Base-by-base conservation (phyloP, 64 coral and sea anemone species). In the Platygyra sinensis region DNA sequence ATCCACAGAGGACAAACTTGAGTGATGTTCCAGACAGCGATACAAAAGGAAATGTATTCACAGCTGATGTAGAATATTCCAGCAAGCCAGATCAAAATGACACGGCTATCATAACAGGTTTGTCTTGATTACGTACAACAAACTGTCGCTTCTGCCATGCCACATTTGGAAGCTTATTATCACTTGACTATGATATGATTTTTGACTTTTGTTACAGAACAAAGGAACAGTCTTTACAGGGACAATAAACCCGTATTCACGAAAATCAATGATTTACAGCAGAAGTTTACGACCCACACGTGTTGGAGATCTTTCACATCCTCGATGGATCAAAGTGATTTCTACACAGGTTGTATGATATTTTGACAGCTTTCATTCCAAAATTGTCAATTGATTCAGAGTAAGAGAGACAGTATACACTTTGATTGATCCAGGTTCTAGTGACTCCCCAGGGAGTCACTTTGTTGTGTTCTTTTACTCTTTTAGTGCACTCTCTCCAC, bases 1-100 rank as follows among this genome's bases (percentile, higher is more conserved):
- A 22, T 67, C 13, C 27, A 30, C 62, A 92, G 90, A 75, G 84
- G 38, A 92, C 82, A 17, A 76, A 87, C 42, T 76, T 92, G n/a
- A 78, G 60, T 13, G 61, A 36, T 12, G 90, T 83, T 49, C 46
- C 74, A 30, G 83, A 57, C 46, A 76, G 30, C 9, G 81, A 78
- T 32, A 76, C 52, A 16, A 64, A 86, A 29, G 74, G 83, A 32
- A 78, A 79, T 42, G 72, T 87, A 17, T 92, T 92, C n/a, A 13
- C 7, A 29, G 3, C 81, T 15, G 63, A 51, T 14, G 81, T 22
- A 29, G 11, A 1, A 8, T 69, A 85, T 25, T 42, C 5, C 24
- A 24, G 17, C 22, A 42, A 20, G 12, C 62, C 62, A 24, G 62
- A 69, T n/a, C 81, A 85, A 12, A 85, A 85, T 85, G 81, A 85